Conservation (phyloP, 2,113 vertebrate species). For the Neoarius graeffei region DNA sequence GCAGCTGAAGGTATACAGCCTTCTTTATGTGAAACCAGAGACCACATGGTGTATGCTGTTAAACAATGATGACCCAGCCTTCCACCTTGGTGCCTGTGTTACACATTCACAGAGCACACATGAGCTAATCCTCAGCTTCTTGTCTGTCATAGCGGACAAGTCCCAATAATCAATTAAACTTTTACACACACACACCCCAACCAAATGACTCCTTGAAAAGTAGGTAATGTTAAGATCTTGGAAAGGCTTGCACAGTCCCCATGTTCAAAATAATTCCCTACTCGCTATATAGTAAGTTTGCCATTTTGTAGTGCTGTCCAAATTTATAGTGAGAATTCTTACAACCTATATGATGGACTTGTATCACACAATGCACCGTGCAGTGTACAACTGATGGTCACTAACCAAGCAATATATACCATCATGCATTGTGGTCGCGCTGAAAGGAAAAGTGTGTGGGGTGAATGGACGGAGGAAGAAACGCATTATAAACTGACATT, state of each 20-base stretch:
- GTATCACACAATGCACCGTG: too few species aligned
- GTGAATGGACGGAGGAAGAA: too few species aligned
- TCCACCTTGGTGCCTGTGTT: conserved; percentile 28
- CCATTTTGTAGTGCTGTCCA: too few species aligned
- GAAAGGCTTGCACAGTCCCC: background rate
- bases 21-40: conserved; percentile 51
- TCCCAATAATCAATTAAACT: conserved; percentile 21
- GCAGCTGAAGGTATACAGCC: conserved; percentile 43
- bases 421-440: too few species aligned
- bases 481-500: too few species aligned
- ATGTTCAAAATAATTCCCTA: too few species aligned
- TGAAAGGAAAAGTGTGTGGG: too few species aligned
- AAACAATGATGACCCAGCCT: conserved; percentile 36
- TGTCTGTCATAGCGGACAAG: background rate
- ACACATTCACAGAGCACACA: background rate
- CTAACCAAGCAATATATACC: too few species aligned
- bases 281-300: too few species aligned
- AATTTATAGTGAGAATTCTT: too few species aligned
- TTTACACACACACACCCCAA: background rate
- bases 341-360: too few species aligned
- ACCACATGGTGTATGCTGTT: conserved; percentile 21
- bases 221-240: background rate
- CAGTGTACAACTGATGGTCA: too few species aligned
- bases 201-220: background rate
- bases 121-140: background rate